A percentile compares a stretch with the other conserved stretches of the same genome.
Evolutionary conservation across 2,113 vertebrate genomes (phyloP).

Genomic region (Lophius piscatorius): DNA sequence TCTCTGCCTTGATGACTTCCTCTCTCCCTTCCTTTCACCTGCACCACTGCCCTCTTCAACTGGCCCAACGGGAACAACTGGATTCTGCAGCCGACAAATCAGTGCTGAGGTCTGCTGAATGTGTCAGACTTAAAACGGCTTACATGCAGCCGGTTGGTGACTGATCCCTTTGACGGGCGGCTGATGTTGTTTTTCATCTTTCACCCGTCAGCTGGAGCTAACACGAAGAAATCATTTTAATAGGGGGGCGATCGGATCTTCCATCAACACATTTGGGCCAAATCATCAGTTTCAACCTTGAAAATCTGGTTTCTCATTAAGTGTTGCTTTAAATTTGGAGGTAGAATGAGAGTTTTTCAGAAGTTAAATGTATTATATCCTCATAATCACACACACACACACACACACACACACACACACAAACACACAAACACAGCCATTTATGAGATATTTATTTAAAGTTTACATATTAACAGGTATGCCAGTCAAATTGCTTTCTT

Average conservation of each 20-base stretch:
- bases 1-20: conserved; percentile 32
- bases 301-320: too few species aligned
- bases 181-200: conserved; percentile 32
- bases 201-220: conserved; percentile 18
- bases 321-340: too few species aligned
- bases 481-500: background rate
- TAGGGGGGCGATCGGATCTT: background rate
- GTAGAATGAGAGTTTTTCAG: too few species aligned
- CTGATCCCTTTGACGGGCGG: conserved; percentile 10
- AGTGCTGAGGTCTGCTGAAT: conserved; percentile 38
- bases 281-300: too few species aligned
- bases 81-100: conserved; percentile 70
- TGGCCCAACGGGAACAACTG: conserved; percentile 73
- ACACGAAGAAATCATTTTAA: conserved; percentile 22
- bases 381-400: background rate
- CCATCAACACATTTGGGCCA: background rate
- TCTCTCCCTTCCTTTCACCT: conserved; percentile 61
- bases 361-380: conserved; percentile 11
- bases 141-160: conserved; percentile 17
- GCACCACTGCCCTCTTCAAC: conserved; percentile 57
- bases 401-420: background rate
- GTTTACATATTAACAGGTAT: background rate
- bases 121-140: conserved; percentile 30
- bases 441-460: conserved; percentile 23
- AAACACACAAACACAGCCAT: too few species aligned